Base-by-base conservation (phyloP, 2,113 vertebrate genomes). In the Aepyceros melampus region DNA sequence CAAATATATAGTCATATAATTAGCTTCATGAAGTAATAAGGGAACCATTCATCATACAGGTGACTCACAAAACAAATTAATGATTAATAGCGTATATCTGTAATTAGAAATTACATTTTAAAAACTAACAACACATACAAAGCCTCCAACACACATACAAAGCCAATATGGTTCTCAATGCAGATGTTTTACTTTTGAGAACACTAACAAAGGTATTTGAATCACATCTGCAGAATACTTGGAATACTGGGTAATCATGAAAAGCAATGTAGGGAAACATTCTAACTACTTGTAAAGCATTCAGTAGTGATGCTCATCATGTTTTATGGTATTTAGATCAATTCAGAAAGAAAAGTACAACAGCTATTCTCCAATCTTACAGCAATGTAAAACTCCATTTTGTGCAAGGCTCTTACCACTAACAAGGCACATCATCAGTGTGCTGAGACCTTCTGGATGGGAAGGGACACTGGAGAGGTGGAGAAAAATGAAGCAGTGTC, bases 341-440 rank as follows among this genome's bases (percentile, higher is more conserved):
- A 95, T 71, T 97, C 93, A 97, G 31, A 91, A 86, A 56, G 49
- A 95, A 91, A 79, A 87, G 94, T 89, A 97, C 45, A 56, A 74
- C 0, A n/a, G 92, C 97, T 97, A 92, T 96, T 98, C 93, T 98
- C 85, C 40, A 96, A 71, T 97, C 84, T 98, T 95, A 98, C 27
- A 93, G 96, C 95, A 98, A 95, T 60, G 91, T 94, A 98, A 96
- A 97, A 97, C 40, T 98, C 91, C 95, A 97, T 95, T 94, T 95
- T 97, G 95, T 98, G 98, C 98, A 98, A 98, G 95, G 96, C 97
- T 98, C 99, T 99, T 99, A 99, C 99, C 99, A 99, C 99, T 98
- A 99, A 99, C 98, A 99, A 99, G 99, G 99, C 99, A 98, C 99
- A 99, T 99, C 99, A 98, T 99, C 99, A 98, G 99, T 99, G 98